Base-by-base conservation (phyloP, 1,140 invertebrate species). In the Atta cephalotes region DNA sequence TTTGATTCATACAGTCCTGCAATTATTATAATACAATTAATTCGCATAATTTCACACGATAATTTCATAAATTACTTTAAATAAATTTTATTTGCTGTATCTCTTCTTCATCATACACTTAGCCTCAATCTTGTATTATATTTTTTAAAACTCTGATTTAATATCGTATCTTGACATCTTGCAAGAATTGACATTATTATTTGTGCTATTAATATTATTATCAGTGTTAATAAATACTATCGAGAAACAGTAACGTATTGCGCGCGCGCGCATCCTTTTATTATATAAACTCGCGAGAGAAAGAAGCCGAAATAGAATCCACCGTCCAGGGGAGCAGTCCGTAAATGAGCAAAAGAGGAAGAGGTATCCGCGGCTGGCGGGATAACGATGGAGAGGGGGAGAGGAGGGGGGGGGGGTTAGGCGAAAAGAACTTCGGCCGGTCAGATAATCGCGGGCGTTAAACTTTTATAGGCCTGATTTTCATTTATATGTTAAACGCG, bases 401-500 rank as follows among this genome's bases (percentile, higher is more conserved):
- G 2, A 2, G 28, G 28, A 1, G 31, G 31, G 31, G 28, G 28
- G 2, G 18, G 60, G 63, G 62, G 53, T 49, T 53, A 51, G 63
- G 65, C 58, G 85, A 81, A 85, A 78, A 79, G 68, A 79, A 66
- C 85, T 78, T 28, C n/a, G 71, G 70, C 71, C 78, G 68, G 85
- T 71, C 79, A 82, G 89, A 92, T 91, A 92, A 92, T 93, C 90
- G 87, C 89, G 90, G 77, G 87, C 87, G 89, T 93, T 94, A 93
- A 93, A 92, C 89, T 94, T 94, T 94, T 93, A 93, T 93, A 92
- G 93, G 89, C 90, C 91, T 81, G 91, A 92, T 93, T 92, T 94
- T 94, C 93, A 94, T 94, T 94, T 94, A 94, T 93, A 94, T 94
- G 93, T 94, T 94, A 94, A 94, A 91, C 92, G 81, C 86, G 87